Conservation (phyloP, 2,113 vertebrate genomes). For the Gymnogyps californianus region DNA sequence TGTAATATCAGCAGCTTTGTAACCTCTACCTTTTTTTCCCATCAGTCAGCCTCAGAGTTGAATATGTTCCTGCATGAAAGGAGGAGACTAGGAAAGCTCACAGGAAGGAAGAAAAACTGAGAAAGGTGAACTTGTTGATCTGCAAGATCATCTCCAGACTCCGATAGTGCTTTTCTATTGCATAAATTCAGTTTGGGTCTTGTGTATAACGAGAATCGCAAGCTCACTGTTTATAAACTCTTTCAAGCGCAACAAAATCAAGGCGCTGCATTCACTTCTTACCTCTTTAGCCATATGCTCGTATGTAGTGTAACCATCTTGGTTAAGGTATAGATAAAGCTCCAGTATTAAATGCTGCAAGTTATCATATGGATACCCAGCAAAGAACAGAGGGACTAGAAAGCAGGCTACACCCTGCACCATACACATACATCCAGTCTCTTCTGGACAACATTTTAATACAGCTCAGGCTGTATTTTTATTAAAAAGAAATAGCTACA, state of each 20-base stretch:
- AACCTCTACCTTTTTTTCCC: not conserved
- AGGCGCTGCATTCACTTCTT: not conserved
- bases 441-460: not conserved
- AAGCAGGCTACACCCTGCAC: not conserved
- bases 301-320: not conserved
- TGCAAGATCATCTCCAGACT: not conserved
- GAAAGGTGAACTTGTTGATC: not conserved
- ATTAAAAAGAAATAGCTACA: not conserved
- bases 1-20: not conserved
- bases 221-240: not conserved
- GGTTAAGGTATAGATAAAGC: not conserved
- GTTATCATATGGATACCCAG: not conserved
- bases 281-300: not conserved
- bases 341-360: not conserved
- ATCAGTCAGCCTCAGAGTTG: not conserved
- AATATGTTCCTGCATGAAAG: not conserved
- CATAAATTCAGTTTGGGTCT: not conserved
- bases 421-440: not conserved
- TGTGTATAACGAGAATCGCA: accelerated
- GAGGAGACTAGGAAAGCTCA: not conserved
- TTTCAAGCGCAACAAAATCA: not conserved
- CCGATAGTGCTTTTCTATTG: not conserved
- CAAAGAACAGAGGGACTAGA: not conserved
- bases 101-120: not conserved
- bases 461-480: not conserved